A percentile compares a stretch with the other conserved stretches of the same genome.
Conservation (phyloP, 1,140 invertebrate genomes). For the Brachystomella parvula region DNA sequence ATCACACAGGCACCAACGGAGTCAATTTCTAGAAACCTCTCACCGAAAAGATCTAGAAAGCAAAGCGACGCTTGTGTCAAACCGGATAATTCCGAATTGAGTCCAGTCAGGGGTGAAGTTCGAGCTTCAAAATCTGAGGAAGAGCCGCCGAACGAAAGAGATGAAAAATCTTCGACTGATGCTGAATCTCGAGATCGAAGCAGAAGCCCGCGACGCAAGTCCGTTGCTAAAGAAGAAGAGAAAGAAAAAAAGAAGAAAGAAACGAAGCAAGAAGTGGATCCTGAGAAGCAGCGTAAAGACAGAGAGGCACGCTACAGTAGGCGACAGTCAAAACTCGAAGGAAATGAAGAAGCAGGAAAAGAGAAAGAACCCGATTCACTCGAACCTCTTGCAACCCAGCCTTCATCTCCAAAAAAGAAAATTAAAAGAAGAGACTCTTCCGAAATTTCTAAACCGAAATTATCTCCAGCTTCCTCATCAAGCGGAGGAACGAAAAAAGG, state of each 20-base stretch:
- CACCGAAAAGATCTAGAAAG: constrained; percentile 7
- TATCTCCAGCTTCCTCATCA: neutral
- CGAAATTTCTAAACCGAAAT: neutral
- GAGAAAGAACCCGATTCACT: neutral
- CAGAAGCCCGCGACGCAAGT: neutral
- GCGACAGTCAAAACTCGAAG: constrained; percentile 27
- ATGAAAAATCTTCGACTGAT: neutral
- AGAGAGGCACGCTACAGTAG: constrained; percentile 32
- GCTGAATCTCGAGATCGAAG: neutral
- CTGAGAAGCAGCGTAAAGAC: constrained; percentile 36
- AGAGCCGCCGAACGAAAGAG: neutral
- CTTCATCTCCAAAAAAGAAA: constrained; percentile 39
- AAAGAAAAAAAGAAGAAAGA: constrained; percentile 25
- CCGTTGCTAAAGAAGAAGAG: neutral
- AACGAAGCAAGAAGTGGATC: constrained; percentile 37
- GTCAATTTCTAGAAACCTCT: no score
- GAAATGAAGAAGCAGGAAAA: constrained; percentile 23
- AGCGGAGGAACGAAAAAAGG: constrained; percentile 10
- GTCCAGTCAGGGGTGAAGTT: neutral
- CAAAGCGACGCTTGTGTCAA: neutral
- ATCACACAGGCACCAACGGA: constrained; percentile 17
- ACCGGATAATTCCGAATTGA: neutral
- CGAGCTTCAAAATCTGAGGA: neutral
- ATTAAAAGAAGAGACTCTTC: constrained; percentile 19
- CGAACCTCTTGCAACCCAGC: neutral